Evolutionary conservation across 2,113 vertebrate species (phyloP).

Genomic region (Seriola rivoliana): DNA sequence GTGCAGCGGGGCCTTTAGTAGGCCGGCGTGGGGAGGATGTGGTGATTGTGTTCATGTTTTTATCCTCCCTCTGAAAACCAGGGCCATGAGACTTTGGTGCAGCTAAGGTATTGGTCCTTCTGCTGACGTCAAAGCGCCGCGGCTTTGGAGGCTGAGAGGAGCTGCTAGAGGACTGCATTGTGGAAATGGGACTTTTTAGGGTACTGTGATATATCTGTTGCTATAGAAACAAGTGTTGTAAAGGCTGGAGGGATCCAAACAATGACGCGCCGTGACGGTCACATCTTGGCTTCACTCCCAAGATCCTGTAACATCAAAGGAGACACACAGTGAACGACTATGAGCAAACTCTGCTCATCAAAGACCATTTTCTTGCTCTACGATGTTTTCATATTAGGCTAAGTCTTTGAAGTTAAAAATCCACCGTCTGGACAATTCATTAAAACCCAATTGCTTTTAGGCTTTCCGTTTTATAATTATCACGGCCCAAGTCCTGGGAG

Average conservation of each 20-base stretch:
- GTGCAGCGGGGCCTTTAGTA: conserved; percentile 70
- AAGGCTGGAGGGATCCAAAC: conserved; percentile 67
- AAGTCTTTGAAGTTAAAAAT: conserved; percentile 51
- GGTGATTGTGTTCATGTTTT: conserved; percentile 84
- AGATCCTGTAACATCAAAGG: conserved; percentile 83
- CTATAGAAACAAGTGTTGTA: conserved; percentile 73
- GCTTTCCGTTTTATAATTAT: conserved; percentile 48
- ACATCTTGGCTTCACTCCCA: conserved; percentile 81
- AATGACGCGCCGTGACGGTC: conserved; percentile 71
- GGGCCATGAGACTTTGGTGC: conserved; percentile 73
- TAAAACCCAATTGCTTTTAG: conserved; percentile 34
- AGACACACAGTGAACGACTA: conserved; percentile 68
- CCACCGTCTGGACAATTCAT: conserved; percentile 29
- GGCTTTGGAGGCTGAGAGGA: conserved; percentile 76
- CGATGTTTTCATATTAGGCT: conserved; percentile 18
- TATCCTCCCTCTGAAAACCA: conserved; percentile 80
- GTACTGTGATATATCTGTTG: conserved; percentile 69
- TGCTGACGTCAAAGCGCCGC: conserved; percentile 76
- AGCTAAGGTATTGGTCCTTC: conserved; percentile 55
- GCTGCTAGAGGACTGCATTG: conserved; percentile 80
- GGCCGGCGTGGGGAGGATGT: conserved; percentile 73
- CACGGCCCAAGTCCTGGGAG: conserved; percentile 9
- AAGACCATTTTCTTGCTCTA: conserved; percentile 9
- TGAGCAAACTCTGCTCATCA: conserved; percentile 17
- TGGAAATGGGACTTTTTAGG: conserved; percentile 62